A percentile compares a stretch with the other conserved stretches of the same genome.
These are phyloP conservation scores for Drosophila prolongata DNA, from an alignment of 2,888 invertebrate species.

Conservation along the genomic window DNA sequence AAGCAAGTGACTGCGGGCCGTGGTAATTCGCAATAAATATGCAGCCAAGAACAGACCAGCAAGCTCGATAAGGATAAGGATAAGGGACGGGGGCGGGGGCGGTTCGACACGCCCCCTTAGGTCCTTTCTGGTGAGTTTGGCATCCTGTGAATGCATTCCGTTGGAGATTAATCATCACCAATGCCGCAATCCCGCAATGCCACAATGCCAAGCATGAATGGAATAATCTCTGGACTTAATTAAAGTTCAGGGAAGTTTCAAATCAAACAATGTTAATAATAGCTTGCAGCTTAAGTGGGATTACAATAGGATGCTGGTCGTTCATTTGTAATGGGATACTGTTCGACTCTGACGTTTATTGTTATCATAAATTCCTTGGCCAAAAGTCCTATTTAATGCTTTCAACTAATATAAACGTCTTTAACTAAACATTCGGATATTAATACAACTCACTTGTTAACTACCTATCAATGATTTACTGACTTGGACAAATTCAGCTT, in stretches of 20 bases:
- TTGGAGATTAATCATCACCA: conserved; percentile 18
- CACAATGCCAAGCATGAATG: not conserved
- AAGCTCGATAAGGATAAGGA: conserved; percentile 16
- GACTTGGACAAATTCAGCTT: too few relatives aligned
- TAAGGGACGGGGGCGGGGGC: too few relatives aligned
- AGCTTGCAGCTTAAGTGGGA: conserved; percentile 12
- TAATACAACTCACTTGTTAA: not conserved
- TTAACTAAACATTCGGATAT: not conserved
- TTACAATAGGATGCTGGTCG: not conserved
- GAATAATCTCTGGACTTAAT: conserved; percentile 30
- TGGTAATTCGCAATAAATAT: conserved; percentile 77
- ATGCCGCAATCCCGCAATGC: not conserved
- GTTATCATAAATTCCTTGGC: too few relatives aligned
- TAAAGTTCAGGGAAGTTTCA: conserved; percentile 3
- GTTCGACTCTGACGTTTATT: too few relatives aligned
- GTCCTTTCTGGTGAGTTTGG: not conserved
- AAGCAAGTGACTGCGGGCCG: conserved; percentile 50
- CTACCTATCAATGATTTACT: not conserved
- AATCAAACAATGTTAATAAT: conserved; percentile 18
- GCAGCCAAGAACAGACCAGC: conserved; percentile 45
- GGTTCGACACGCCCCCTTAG: not conserved
- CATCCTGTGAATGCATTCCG: conserved; percentile 18
- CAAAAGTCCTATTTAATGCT: not conserved
- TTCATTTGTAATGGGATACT: not conserved
- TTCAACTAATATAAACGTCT: not conserved